A percentile compares a stretch with the other conserved stretches of the same genome.
Conservation (phyloP, 2,888 invertebrate species). For the Baronia brevicornis region DNA sequence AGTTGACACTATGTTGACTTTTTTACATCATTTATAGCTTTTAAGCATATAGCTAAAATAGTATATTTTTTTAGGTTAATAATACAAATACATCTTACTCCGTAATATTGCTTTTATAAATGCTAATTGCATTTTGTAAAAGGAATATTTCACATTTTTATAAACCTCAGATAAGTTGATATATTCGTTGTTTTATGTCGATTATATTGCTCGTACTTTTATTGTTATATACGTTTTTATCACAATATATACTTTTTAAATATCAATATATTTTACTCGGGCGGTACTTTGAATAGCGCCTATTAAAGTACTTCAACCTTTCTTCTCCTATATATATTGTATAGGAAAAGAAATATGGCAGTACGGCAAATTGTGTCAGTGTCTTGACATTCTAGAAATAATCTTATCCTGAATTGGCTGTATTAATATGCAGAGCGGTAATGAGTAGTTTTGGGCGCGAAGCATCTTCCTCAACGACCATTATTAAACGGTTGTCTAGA, state of each 20-base stretch:
- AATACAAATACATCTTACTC: too few species aligned
- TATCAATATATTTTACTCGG: slow-evolving; percentile 28
- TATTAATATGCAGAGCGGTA: too few species aligned
- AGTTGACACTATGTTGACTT: too few species aligned
- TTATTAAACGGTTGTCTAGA: too few species aligned
- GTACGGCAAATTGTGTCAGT: too few species aligned
- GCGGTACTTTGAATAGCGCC: slow-evolving; percentile 18
- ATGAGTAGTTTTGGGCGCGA: too few species aligned
- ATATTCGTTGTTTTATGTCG: slow-evolving; percentile 54
- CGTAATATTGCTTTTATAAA: slow-evolving; percentile 4
- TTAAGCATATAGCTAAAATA: too few species aligned
- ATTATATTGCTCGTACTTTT: slow-evolving; percentile 49
- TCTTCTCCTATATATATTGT: background rate
- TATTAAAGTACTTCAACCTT: slow-evolving; percentile 36
- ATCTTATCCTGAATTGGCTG: too few species aligned
- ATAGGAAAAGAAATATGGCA: too few species aligned
- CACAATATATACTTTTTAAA: slow-evolving; percentile 10
- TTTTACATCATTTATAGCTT: background rate
- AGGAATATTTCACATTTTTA: slow-evolving; percentile 11
- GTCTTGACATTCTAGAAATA: too few species aligned
- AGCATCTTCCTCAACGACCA: too few species aligned
- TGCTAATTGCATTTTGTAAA: slow-evolving; percentile 8
- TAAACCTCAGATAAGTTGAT: slow-evolving; percentile 8
- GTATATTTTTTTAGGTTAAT: too few species aligned
- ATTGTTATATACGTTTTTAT: slow-evolving; percentile 22